Evolutionary conservation across 1,140 invertebrate genomes (phyloP), one percentile per base, ranked within the genome.

Genomic region (Drosophila sucinea): DNA sequence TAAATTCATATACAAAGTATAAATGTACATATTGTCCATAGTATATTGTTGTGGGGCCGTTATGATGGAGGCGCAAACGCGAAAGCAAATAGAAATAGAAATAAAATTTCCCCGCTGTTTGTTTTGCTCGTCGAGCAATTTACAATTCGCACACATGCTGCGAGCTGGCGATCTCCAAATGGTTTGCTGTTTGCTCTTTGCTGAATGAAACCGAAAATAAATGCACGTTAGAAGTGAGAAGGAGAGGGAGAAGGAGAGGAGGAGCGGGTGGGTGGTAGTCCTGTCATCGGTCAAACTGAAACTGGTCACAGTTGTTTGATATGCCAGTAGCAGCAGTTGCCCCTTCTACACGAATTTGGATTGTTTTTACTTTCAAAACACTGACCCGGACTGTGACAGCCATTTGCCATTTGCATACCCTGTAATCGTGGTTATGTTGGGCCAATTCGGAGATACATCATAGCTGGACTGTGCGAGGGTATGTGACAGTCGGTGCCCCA

Each of bases 141-240:
- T 89, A 80, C 77, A 89, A 87, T 83, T 80, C 84, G 84, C 80
- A 84, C 84, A 87, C 84, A 87, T 87, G 84, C 84, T 87, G 84
- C 67, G 84, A 77, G 17, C 55, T 74, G 44, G 38, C 56, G 56
- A 47, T 25, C 8, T 35, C 29, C 67, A 60, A 67, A 69, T 72
- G 63, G 72, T 76, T 67, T 72, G 66, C 51, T 51, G 62, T 69
- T 77, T 66, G 60, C 69, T 77, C 58, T 70, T 77, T 77, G 73
- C 54, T 58, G 60, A 87, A 89, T 73, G 84, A 87, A 87, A 87
- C 69, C 77, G 84, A 87, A 87, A 87, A 87, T 80, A 89, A 87
- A 87, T 87, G 83, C 79, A 89, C 79, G 77, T 73, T 73, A 82
- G 25, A 51, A 82, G 73, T 62, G 73, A 17, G 17, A 17, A 17